phyloP scores from a whole-genome alignment of 2,113 vertebrate species.

The Eidolon helvum region DNA sequence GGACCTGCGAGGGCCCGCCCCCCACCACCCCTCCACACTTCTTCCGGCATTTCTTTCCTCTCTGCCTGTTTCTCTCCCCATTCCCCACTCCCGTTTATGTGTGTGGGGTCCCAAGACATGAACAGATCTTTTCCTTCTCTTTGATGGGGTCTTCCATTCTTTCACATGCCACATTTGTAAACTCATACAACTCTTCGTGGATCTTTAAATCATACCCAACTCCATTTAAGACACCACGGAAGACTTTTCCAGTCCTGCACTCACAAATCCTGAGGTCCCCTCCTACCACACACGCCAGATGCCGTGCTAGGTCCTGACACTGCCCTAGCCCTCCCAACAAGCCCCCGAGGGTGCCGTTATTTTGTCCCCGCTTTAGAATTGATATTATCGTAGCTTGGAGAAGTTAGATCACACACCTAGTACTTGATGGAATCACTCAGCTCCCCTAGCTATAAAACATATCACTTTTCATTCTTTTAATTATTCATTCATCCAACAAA shows the following conservation, averaged over 20 bases:
- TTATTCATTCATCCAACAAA: background rate
- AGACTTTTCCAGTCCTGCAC: background rate
- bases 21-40: accelerated
- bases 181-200: background rate
- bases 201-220: background rate
- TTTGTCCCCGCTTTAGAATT: background rate
- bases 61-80: background rate
- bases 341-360: background rate
- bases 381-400: background rate
- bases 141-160: background rate
- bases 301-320: background rate
- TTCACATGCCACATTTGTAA: background rate
- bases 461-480: background rate
- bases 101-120: background rate
- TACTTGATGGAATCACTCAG: background rate
- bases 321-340: background rate
- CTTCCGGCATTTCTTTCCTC: background rate
- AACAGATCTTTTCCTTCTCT: accelerated
- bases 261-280: background rate
- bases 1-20: background rate
- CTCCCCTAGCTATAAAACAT: background rate
- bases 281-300: background rate
- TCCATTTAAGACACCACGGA: accelerated
- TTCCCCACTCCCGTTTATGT: background rate
- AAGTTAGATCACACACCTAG: background rate